Evolutionary conservation across 2,113 vertebrate species (phyloP).

Genomic region (Nothoprocta pentlandii): DNA sequence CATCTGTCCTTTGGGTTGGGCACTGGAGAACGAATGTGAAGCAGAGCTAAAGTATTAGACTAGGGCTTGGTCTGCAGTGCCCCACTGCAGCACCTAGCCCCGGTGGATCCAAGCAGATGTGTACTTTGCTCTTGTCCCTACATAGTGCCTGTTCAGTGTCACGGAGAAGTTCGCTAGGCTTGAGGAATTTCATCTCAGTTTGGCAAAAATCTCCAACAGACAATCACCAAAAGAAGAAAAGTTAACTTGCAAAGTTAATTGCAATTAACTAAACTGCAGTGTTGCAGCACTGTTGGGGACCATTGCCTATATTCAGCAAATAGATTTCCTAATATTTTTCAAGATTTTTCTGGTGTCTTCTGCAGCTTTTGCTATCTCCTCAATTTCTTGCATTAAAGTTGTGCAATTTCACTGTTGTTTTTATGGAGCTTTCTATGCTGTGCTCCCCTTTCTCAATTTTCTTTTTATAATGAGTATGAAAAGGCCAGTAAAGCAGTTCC

Average conservation of each 20-base stretch:
- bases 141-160: background rate
- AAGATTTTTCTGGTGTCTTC: background rate
- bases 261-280: background rate
- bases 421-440: background rate
- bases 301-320: background rate
- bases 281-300: background rate
- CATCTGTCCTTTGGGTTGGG: background rate
- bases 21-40: background rate
- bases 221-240: background rate
- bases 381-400: background rate
- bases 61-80: background rate
- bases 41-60: background rate
- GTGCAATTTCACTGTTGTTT: background rate
- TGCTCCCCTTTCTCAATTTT: background rate
- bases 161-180: slow-evolving; percentile 13
- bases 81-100: background rate
- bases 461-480: background rate
- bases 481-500: background rate
- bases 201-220: background rate
- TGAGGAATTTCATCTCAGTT: background rate
- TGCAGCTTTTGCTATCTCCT: background rate
- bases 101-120: background rate
- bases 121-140: background rate
- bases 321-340: background rate
- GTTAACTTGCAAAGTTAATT: background rate